A percentile compares a stretch with the other conserved stretches of the same genome.
Conservation (phyloP, 2,113 vertebrate species). For the Rynchops niger region DNA sequence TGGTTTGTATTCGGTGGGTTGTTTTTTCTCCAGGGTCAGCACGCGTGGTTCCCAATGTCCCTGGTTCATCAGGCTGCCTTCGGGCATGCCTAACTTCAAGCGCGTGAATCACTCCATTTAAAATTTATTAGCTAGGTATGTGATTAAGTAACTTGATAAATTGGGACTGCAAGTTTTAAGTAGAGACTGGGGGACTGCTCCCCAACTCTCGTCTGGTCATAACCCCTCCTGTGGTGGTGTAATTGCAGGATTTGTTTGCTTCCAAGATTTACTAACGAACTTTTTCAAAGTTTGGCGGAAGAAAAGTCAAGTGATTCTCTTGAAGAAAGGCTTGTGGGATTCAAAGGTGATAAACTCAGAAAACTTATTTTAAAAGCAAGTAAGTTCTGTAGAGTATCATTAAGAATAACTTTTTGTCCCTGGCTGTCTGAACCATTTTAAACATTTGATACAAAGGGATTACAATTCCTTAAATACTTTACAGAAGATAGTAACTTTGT, state of each 20-base stretch:
- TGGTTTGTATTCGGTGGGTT: not conserved
- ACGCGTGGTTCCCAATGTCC: accelerated
- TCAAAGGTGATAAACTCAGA: not conserved
- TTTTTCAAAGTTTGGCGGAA: not conserved
- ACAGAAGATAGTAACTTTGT: not conserved
- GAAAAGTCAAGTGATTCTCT: not conserved
- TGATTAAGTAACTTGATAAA: not conserved
- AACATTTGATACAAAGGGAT: not conserved
- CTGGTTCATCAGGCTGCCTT: not conserved
- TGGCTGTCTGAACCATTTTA: not conserved
- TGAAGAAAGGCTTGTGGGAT: not conserved
- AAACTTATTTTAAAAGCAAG: not conserved
- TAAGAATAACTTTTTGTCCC: not conserved
- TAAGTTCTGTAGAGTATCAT: not conserved
- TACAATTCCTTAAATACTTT: not conserved
- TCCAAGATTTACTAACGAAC: not conserved
- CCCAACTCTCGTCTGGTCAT: accelerated
- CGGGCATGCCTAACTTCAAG: not conserved
- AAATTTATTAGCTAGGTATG: not conserved
- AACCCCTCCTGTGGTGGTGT: not conserved
- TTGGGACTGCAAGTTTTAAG: not conserved
- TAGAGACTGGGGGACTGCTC: not conserved
- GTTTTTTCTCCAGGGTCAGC: not conserved
- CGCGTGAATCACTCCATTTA: not conserved
- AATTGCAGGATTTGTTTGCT: not conserved